Percentiles rank a stretch among this genome's conserved stretches.
Conservation (phyloP, 2,113 vertebrate genomes). For the Peucedramus taeniatus region DNA sequence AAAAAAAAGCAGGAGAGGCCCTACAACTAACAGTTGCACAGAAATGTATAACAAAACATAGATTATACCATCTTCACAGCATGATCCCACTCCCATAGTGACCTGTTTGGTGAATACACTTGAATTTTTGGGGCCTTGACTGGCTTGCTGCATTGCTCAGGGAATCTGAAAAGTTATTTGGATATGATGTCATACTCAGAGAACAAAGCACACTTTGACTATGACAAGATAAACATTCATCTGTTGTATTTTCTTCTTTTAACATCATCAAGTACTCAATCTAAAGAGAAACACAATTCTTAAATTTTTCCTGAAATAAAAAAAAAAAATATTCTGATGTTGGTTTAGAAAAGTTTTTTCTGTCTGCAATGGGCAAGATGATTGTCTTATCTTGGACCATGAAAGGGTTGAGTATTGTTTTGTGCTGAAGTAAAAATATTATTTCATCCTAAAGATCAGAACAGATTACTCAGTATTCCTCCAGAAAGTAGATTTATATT, state of each 20-base stretch:
- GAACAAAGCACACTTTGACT: not conserved
- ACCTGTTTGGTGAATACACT: not conserved
- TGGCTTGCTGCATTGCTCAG: not conserved
- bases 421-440: not conserved
- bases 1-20: not conserved
- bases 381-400: not conserved
- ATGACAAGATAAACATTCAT: not conserved
- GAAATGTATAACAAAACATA: not conserved
- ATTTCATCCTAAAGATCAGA: not conserved
- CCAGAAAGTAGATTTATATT: not conserved
- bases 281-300: not conserved
- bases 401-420: not conserved
- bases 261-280: not conserved
- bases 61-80: not conserved
- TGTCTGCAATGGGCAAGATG: not conserved
- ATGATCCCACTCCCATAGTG: not conserved
- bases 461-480: not conserved
- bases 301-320: not conserved
- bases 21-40: not conserved
- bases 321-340: not conserved
- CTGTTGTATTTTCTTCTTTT: conserved; percentile 4
- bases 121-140: not conserved
- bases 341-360: not conserved
- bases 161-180: not conserved
- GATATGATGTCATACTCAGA: not conserved